Percentiles rank a stretch among this genome's conserved stretches.
These are phyloP conservation scores for Lacerta agilis DNA, from an alignment of 2,797 vertebrate species.

Conservation along the genomic window DNA sequence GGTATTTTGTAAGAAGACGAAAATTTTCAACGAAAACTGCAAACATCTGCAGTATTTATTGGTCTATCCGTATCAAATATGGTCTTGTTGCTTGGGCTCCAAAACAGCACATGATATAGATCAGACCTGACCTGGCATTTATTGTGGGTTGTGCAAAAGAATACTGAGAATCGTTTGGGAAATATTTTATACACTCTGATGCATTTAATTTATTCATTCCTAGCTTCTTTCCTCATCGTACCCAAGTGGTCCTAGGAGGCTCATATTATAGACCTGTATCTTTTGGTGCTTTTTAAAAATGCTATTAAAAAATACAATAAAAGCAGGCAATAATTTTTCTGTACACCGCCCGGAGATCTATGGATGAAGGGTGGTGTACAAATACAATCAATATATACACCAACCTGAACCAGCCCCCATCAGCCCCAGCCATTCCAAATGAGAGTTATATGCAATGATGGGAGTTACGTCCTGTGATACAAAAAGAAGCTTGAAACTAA, in stretches of 20 bases:
- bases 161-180: neutral
- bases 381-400: too few relatives aligned
- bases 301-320: too few relatives aligned
- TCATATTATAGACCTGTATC: neutral
- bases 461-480: neutral
- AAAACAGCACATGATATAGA: neutral
- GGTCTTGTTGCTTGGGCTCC: neutral
- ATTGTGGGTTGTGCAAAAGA: neutral
- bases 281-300: neutral
- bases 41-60: neutral
- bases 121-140: neutral
- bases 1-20: neutral
- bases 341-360: too few relatives aligned
- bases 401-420: too few relatives aligned
- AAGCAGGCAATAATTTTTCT: neutral
- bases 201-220: neutral
- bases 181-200: neutral
- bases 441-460: too few relatives aligned
- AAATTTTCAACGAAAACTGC: constrained; percentile 2
- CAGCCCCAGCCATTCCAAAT: too few relatives aligned
- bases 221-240: neutral
- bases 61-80: neutral
- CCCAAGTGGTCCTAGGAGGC: neutral
- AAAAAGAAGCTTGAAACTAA: neutral
- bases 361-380: too few relatives aligned